Evolutionary conservation across 1,140 invertebrate species (phyloP).

Genomic region (Schlechtendalia chinensis): DNA sequence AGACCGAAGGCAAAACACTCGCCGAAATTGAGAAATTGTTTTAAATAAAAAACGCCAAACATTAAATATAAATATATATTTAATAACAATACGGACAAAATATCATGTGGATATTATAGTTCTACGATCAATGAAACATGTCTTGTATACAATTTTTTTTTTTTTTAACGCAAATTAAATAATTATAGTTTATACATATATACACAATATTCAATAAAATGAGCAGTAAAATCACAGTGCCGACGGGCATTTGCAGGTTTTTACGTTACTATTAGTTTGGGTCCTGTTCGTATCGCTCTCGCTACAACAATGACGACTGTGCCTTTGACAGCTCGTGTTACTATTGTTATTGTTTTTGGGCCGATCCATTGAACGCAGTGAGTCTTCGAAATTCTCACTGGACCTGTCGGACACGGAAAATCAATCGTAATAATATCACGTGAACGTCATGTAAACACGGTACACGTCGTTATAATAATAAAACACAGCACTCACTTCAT

Average conservation of each 20-base stretch:
- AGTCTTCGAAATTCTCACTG: slow-evolving; percentile 39
- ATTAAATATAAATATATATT: too few species aligned
- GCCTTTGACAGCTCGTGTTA: neutral
- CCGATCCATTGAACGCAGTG: slow-evolving; percentile 1
- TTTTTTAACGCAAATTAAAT: slow-evolving; percentile 21
- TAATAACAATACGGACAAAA: too few species aligned
- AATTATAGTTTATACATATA: slow-evolving; percentile 19
- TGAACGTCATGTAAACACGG: too few species aligned
- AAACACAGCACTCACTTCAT: slow-evolving; percentile 7
- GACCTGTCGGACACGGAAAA: neutral
- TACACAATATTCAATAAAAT: neutral
- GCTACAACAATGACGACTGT: neutral
- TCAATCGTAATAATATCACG: neutral
- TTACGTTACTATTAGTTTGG: neutral
- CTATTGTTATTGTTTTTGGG: neutral
- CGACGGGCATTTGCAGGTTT: slow-evolving; percentile 29
- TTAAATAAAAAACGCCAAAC: neutral
- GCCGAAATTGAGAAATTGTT: slow-evolving; percentile 52
- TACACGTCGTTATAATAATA: too few species aligned
- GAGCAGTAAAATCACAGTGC: slow-evolving; percentile 38
- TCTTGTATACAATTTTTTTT: neutral
- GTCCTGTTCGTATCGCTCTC: neutral
- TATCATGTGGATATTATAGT: too few species aligned
- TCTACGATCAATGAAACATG: neutral
- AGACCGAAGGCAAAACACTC: slow-evolving; percentile 53